A percentile compares a stretch with the other conserved stretches of the same genome.
phyloP scores from a whole-genome alignment of 2,888 invertebrate genomes.

The Drosophila cognata region DNA sequence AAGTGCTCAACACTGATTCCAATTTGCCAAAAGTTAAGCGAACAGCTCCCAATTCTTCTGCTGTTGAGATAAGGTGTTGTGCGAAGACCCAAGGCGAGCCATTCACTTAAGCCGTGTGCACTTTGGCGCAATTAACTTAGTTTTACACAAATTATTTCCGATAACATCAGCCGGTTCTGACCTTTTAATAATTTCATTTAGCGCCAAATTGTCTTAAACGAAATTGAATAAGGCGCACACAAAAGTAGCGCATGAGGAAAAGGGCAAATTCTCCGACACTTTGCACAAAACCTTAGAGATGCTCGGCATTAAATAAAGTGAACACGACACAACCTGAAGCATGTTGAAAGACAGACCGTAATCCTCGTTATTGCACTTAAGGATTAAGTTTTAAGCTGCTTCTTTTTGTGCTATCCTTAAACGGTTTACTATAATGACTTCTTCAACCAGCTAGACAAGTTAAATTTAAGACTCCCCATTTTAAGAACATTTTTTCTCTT shows the following conservation, averaged over 20 bases:
- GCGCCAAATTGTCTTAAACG: conserved; percentile 63
- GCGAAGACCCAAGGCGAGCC: not conserved
- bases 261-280: conserved; percentile 7
- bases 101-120: conserved; percentile 30
- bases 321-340: not conserved
- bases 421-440: not conserved
- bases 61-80: conserved; percentile 6
- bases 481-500: too few relatives aligned
- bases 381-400: not conserved
- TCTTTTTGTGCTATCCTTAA: not conserved
- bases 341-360: not conserved
- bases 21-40: conserved; percentile 27
- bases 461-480: too few relatives aligned
- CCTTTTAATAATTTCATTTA: conserved; percentile 74
- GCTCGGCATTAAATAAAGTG: not conserved
- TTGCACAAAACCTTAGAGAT: conserved; percentile 6
- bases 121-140: conserved; percentile 42
- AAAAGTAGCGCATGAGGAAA: conserved; percentile 21
- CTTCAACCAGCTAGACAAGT: not conserved
- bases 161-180: conserved; percentile 57
- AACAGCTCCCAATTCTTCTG: not conserved
- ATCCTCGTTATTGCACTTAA: not conserved
- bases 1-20: too few relatives aligned
- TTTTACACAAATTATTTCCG: conserved; percentile 63
- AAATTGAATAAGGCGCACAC: conserved; percentile 66